phyloP scores from a whole-genome alignment of 2,797 vertebrate genomes.

The Spinus olivaceus region DNA sequence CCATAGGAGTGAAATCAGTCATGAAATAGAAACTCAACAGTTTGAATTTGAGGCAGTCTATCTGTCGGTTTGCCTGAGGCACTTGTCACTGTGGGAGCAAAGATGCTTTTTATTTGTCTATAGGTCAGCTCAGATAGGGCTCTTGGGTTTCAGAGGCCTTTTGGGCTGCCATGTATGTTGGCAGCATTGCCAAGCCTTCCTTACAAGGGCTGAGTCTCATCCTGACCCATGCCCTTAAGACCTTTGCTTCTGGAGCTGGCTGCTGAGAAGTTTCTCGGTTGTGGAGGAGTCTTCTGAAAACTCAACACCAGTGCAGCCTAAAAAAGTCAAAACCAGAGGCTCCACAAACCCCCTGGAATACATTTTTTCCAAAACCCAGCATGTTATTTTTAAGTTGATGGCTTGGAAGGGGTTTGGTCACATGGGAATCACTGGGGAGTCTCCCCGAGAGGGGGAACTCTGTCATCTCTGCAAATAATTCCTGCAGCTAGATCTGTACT shows the following conservation, averaged over 20 bases:
- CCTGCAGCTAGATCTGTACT: background rate
- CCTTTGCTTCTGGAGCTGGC: background rate
- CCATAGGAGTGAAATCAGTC: conserved; percentile 30
- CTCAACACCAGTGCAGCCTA: background rate
- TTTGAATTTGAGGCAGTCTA: background rate
- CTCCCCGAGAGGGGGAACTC: background rate
- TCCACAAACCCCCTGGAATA: background rate
- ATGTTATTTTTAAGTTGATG: conserved; percentile 57
- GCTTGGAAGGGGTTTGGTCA: conserved; percentile 40
- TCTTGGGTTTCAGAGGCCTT: background rate
- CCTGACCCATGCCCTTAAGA: background rate
- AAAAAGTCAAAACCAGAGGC: conserved; percentile 20
- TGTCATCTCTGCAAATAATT: conserved; percentile 25
- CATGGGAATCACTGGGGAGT: conserved; percentile 8
- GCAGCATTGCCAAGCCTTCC: background rate
- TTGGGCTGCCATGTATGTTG: background rate
- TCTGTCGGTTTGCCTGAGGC: background rate
- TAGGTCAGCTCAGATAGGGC: background rate
- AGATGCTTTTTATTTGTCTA: background rate
- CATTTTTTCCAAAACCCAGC: conserved; percentile 32
- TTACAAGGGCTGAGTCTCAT: background rate
- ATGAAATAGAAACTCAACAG: background rate
- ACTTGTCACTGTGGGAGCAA: background rate
- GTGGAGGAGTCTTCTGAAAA: background rate
- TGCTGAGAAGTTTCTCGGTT: background rate